Evolutionary conservation across 2,888 invertebrate species (phyloP).

Genomic region (Conomelus anceps): DNA sequence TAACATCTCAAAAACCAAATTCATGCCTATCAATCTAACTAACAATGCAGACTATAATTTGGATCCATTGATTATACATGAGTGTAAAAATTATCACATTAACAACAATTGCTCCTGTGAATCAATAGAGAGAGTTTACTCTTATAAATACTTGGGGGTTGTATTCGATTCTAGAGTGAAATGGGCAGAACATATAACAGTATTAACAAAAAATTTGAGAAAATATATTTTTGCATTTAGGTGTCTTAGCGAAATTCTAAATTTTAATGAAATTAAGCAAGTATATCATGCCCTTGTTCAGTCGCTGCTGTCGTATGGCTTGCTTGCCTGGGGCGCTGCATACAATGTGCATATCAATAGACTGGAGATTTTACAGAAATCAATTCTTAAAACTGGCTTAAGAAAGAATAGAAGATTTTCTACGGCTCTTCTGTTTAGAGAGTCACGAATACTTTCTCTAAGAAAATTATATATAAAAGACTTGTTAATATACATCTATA

Average conservation of each 20-base stretch:
- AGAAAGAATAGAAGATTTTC: too few relatives aligned
- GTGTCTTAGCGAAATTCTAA: neutral
- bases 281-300: neutral
- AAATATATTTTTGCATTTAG: slow-evolving; percentile 11
- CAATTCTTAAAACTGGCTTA: too few relatives aligned
- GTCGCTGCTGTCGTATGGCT: neutral
- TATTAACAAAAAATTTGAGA: neutral
- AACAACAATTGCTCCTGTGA: neutral
- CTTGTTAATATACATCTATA: too few relatives aligned
- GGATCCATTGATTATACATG: neutral
- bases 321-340: neutral
- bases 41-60: neutral
- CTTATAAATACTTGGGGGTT: slow-evolving; percentile 10
- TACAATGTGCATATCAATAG: too few relatives aligned
- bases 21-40: too few relatives aligned
- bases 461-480: too few relatives aligned
- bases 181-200: neutral
- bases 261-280: neutral
- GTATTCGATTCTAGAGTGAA: neutral
- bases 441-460: too few relatives aligned
- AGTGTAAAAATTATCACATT: neutral
- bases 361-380: too few relatives aligned
- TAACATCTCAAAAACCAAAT: too few relatives aligned
- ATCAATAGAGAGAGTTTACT: neutral
- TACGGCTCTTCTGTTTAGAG: too few relatives aligned